Evolutionary conservation across 2,113 vertebrate genomes (phyloP), one percentile per base, ranked within the genome.

Genomic region (Seriola aureovittata): DNA sequence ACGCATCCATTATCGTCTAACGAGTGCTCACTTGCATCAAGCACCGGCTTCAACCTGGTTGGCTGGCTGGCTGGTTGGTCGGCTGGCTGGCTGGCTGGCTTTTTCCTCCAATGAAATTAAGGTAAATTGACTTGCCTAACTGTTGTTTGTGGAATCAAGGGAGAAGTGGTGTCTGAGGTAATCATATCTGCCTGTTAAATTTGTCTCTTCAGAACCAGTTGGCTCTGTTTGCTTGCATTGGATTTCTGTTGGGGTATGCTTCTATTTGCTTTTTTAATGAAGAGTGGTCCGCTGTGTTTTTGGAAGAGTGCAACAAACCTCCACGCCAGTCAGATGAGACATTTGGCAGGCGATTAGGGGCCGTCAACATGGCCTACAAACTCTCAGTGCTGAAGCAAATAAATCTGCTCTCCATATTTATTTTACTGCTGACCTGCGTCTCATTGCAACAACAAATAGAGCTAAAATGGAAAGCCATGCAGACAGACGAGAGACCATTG

Each of bases 1-100:
- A 85, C 46, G 77, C 89, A 89, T 91, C 89, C 85, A 90, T 93
- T 93, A 91, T 73, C 25, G 1, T 57, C 85, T 92, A 93, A 94
- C 82, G 67, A 90, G 86, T 29, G 57, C 86, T 88, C 89, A 52
- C 81, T 84, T 8, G 34, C 81, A 82, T 74, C 79, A 40, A 78
- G 87, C 68, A 71, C 58, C 17, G 12, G 72, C 83, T 89, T 90
- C 89, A 86, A 80, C 85, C 81, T 80, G 69, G 54, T 74, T 66
- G 71, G 36, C 68, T 42, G 76, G 70, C 79, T 86, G 58, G 46
- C 69, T 85, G 38, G 5, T 8, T 38, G 38, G 38, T 8, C 8
- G 40, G 8, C 40, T 40, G 40, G 63, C 84, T 76, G 82, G 62
- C 70, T 68, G 82, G 21, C 79, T 86, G 58, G 60, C 69, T 85